Evolutionary conservation across 2,113 vertebrate species (phyloP).

Genomic region (Nyctereutes procyonoides): DNA sequence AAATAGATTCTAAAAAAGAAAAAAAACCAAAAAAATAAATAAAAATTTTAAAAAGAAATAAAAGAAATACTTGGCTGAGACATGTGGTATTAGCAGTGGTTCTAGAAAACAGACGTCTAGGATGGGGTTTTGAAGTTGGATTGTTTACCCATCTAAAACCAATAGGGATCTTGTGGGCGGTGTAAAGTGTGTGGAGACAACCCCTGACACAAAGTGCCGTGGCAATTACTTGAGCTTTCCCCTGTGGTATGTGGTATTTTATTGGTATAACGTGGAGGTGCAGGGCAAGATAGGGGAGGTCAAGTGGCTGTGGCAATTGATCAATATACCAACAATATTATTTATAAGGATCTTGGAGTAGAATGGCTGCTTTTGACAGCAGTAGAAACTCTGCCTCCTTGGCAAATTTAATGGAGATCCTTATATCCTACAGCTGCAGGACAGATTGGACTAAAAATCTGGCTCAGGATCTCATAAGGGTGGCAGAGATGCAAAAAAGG

Average conservation of each 20-base stretch:
- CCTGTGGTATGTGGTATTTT: background rate
- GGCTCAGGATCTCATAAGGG: slow-evolving; percentile 5
- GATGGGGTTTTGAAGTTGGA: background rate
- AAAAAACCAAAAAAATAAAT: no score
- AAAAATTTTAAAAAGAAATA: no score
- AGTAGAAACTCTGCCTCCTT: background rate
- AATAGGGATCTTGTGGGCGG: background rate
- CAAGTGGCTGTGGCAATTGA: background rate
- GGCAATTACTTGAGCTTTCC: background rate
- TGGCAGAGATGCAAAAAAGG: background rate
- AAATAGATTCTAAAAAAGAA: no score
- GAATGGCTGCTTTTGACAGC: slow-evolving; percentile 10
- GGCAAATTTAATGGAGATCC: background rate
- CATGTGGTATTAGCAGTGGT: slow-evolving; percentile 32
- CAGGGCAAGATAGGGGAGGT: background rate
- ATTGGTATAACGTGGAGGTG: background rate
- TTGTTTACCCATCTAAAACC: background rate
- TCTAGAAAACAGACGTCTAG: background rate
- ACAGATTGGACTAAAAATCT: slow-evolving; percentile 33
- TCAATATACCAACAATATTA: background rate
- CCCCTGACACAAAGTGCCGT: background rate
- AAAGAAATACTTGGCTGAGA: background rate
- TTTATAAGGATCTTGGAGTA: slow-evolving; percentile 6
- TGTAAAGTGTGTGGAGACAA: slow-evolving; percentile 19
- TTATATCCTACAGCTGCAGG: background rate